A percentile compares a stretch with the other conserved stretches of the same genome.
Evolutionary conservation across 2,113 vertebrate species (phyloP).

Genomic region (Rhea americana): DNA sequence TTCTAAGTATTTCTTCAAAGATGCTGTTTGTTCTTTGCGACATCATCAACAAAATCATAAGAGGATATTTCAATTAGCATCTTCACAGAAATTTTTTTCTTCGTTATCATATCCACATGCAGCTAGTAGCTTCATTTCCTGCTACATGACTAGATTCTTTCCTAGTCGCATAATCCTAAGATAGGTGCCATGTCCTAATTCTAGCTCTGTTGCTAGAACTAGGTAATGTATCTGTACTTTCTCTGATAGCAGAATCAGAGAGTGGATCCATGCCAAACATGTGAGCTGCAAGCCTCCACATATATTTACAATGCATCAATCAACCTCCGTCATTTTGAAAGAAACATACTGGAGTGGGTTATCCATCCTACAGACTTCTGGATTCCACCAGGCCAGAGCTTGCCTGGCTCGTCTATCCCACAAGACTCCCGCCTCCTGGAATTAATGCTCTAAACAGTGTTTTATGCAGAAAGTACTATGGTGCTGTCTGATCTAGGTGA

Average conservation of each 20-base stretch:
- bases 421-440: background rate
- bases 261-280: background rate
- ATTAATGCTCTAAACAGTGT: background rate
- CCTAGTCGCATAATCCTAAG: background rate
- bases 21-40: background rate
- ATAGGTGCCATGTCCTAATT: background rate
- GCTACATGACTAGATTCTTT: background rate
- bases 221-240: background rate
- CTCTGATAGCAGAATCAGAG: background rate
- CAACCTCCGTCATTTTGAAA: background rate
- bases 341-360: slow-evolving; percentile 1
- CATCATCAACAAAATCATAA: background rate
- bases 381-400: background rate
- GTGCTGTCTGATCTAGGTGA: background rate
- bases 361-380: slow-evolving; percentile 8
- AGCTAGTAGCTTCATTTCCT: background rate
- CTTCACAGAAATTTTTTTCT: background rate
- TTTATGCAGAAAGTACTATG: background rate
- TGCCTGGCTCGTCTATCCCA: background rate
- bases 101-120: accelerated
- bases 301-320: background rate
- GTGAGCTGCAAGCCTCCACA: background rate
- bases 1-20: background rate
- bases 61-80: background rate
- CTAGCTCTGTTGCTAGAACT: background rate